These are phyloP conservation scores for Premnoplex brunnescens DNA, from an alignment of 2,797 vertebrate genomes.

Conservation along the genomic window DNA sequence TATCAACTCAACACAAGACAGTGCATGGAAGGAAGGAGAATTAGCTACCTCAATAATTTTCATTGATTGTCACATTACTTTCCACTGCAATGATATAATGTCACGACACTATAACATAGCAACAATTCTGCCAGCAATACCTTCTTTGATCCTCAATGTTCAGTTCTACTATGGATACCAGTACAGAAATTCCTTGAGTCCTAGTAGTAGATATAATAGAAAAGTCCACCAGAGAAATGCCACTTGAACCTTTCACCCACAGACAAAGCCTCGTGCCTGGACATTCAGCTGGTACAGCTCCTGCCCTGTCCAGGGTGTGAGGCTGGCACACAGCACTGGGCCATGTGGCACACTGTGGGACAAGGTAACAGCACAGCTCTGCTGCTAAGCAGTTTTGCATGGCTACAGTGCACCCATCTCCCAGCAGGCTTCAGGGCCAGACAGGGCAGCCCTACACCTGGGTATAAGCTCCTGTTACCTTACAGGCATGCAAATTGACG, in stretches of 20 bases:
- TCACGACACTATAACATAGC: background rate
- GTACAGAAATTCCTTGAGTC: background rate
- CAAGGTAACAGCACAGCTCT: background rate
- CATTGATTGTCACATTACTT: background rate
- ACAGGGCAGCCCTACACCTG: background rate
- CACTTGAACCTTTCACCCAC: background rate
- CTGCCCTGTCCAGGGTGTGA: fast-evolving
- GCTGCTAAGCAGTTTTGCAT: background rate
- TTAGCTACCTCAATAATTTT: background rate
- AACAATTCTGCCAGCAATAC: background rate
- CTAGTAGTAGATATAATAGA: background rate
- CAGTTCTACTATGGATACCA: background rate
- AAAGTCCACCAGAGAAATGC: background rate
- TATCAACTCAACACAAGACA: background rate
- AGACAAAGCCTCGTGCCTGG: background rate
- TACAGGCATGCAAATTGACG: background rate
- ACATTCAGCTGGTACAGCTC: background rate
- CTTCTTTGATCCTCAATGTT: background rate
- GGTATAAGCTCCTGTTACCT: background rate
- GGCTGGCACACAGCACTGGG: background rate
- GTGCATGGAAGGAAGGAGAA: background rate
- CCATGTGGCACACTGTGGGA: fast-evolving
- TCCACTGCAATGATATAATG: background rate
- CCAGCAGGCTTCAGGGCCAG: background rate
- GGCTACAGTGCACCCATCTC: fast-evolving